These are phyloP conservation scores for Platynereis dumerilii DNA, from an alignment of 2,888 invertebrate species.

Conservation along the genomic window DNA sequence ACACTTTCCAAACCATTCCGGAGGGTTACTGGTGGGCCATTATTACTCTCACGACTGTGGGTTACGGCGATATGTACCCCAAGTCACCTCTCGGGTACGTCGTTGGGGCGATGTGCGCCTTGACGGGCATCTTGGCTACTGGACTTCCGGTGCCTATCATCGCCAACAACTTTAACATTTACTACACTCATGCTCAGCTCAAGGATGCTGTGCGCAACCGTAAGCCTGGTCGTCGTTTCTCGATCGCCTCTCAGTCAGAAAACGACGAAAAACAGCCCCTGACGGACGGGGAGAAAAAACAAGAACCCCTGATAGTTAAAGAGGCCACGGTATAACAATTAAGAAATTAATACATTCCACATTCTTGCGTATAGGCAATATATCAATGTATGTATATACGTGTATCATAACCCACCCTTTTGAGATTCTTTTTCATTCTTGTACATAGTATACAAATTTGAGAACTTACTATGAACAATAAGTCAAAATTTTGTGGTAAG, in stretches of 20 bases:
- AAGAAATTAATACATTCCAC: no score
- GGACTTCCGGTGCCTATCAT: slow-evolving; percentile 54
- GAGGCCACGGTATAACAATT: slow-evolving; percentile 18
- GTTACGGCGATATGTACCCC: slow-evolving; percentile 52
- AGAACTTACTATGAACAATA: no score
- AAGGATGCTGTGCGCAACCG: slow-evolving; percentile 32
- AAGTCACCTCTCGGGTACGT: slow-evolving; percentile 45
- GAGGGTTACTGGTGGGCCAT: slow-evolving; percentile 48
- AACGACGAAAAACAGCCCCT: slow-evolving; percentile 8
- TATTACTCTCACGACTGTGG: slow-evolving; percentile 50
- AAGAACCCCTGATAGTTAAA: slow-evolving; percentile 20
- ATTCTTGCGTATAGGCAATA: no score
- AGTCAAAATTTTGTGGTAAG: no score
- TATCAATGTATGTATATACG: no score
- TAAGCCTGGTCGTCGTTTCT: slow-evolving; percentile 8
- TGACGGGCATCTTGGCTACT: slow-evolving; percentile 49
- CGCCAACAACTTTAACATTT: slow-evolving; percentile 47
- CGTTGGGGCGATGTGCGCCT: slow-evolving; percentile 48
- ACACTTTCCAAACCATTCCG: slow-evolving; percentile 40
- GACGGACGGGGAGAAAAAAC: slow-evolving; percentile 7
- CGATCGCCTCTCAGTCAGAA: neutral
- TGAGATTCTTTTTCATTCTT: no score
- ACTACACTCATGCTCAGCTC: slow-evolving; percentile 40
- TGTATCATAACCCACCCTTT: no score
- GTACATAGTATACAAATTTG: no score